phyloP scores from a whole-genome alignment of 2,113 vertebrate genomes.

The Antechinus stuartii region DNA sequence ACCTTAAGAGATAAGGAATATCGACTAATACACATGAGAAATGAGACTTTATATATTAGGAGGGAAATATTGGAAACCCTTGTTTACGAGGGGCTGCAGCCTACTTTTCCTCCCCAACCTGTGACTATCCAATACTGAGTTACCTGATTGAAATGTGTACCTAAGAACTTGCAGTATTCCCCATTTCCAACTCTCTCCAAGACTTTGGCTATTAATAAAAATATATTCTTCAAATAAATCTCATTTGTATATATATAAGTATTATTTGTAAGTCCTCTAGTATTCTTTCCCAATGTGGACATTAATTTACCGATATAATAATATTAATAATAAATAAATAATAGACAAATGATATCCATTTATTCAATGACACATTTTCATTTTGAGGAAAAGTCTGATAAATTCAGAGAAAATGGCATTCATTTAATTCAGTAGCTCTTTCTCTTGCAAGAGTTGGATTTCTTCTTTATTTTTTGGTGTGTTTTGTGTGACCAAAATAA shows the following conservation, averaged over 20 bases:
- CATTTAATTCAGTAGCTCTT: background rate
- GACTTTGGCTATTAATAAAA: background rate
- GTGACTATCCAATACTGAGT: background rate
- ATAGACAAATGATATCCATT: background rate
- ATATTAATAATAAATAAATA: background rate
- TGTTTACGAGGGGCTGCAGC: background rate
- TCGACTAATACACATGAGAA: background rate
- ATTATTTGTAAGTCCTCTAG: background rate
- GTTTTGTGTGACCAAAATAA: background rate
- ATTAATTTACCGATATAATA: background rate
- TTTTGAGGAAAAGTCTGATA: background rate
- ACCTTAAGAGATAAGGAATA: background rate
- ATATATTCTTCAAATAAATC: background rate
- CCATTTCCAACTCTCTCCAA: background rate
- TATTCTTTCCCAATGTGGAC: background rate
- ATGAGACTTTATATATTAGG: background rate
- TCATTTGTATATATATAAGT: background rate
- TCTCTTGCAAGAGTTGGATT: background rate
- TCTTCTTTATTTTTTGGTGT: background rate
- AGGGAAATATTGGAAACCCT: background rate
- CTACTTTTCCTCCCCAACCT: background rate
- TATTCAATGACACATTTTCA: background rate
- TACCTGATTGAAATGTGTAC: background rate
- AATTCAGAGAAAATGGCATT: background rate
- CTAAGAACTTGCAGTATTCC: background rate